Conservation (phyloP, 2,797 vertebrate genomes). For the Sitta carolinensis region DNA sequence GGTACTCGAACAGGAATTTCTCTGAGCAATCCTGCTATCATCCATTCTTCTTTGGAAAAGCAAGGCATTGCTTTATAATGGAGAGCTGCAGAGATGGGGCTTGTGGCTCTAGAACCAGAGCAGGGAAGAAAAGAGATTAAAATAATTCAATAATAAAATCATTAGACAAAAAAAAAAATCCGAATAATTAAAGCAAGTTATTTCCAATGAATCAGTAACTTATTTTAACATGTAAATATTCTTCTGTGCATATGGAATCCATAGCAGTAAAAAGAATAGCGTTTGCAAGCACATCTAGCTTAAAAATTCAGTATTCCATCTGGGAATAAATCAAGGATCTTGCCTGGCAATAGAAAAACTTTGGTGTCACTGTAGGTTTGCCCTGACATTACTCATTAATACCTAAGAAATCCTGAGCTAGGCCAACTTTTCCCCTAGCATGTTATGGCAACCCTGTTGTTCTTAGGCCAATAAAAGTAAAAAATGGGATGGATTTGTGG, state of each 20-base stretch:
- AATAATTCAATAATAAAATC: background rate
- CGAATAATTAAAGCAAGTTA: background rate
- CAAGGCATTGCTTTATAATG: background rate
- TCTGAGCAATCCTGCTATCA: background rate
- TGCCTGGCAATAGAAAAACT: background rate
- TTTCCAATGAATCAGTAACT: background rate
- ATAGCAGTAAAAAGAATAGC: background rate
- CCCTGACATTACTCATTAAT: background rate
- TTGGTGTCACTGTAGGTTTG: background rate
- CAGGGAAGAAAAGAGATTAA: background rate
- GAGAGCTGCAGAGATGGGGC: background rate
- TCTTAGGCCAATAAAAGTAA: background rate
- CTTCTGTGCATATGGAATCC: background rate
- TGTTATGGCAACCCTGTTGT: accelerated
- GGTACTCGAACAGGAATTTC: background rate
- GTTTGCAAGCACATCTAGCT: background rate
- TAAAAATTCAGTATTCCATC: background rate
- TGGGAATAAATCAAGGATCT: background rate
- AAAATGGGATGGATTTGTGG: background rate
- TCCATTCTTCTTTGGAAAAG: background rate
- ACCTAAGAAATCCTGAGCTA: background rate
- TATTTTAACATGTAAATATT: background rate
- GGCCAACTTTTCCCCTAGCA: background rate
- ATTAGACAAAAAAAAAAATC: background rate
- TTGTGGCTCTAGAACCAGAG: background rate